These are phyloP conservation scores for Microhierax caerulescens DNA, from an alignment of 2,797 vertebrate species.

Conservation along the genomic window DNA sequence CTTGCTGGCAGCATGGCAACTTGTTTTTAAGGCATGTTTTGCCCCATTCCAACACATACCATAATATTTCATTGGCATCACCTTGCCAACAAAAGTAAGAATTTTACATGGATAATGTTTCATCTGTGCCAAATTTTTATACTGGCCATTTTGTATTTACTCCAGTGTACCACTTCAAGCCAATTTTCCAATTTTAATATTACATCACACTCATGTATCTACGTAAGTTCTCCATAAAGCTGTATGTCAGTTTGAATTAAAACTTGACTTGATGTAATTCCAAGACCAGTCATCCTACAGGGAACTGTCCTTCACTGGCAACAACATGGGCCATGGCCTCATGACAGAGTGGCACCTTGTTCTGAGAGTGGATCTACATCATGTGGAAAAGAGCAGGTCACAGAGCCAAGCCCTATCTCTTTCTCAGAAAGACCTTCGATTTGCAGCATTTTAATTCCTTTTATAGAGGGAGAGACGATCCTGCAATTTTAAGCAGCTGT, in stretches of 20 bases:
- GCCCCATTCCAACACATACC: background rate
- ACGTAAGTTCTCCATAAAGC: background rate
- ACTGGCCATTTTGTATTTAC: background rate
- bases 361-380: background rate
- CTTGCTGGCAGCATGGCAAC: background rate
- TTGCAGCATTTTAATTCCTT: background rate
- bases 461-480: background rate
- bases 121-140: constrained; percentile 9
- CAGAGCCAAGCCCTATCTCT: background rate
- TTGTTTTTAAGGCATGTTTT: background rate
- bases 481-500: background rate
- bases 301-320: background rate
- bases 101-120: background rate
- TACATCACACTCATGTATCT: constrained; percentile 1
- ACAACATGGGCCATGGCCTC: background rate
- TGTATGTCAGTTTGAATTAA: background rate
- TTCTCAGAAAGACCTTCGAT: background rate
- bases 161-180: background rate
- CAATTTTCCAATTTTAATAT: constrained; percentile 15
- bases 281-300: background rate
- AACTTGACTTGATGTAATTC: background rate
- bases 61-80: background rate
- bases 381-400: background rate
- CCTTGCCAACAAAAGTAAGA: constrained; percentile 20
- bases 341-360: fast-evolving